Evolutionary conservation across 1,140 invertebrate species (phyloP).

Genomic region (Leptinotarsa defecta): DNA sequence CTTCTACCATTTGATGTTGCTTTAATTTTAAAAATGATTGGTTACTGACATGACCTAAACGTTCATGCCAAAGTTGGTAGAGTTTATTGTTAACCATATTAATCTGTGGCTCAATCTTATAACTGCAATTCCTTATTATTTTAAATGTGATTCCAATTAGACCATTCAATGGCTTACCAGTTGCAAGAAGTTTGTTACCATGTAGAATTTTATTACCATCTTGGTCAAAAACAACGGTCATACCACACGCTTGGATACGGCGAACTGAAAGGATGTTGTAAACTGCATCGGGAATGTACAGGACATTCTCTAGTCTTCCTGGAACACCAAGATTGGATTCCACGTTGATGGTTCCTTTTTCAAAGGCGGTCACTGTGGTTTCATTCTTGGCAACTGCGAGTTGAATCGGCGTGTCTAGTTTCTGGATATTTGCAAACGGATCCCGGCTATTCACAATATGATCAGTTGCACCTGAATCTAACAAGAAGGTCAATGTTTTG

Average conservation of each 20-base stretch:
- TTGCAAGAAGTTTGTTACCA: constrained; percentile 39
- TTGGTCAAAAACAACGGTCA: constrained; percentile 44
- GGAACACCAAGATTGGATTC: constrained; percentile 24
- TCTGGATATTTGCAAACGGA: constrained; percentile 10
- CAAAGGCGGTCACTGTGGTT: constrained; percentile 11
- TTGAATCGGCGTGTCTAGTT: constrained; percentile 23
- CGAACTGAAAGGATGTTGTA: constrained; percentile 50
- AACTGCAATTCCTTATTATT: not conserved
- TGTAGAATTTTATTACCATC: constrained; percentile 44
- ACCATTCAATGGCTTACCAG: constrained; percentile 48
- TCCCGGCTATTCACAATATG: constrained; percentile 28
- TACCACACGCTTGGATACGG: constrained; percentile 47
- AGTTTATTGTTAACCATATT: constrained; percentile 19
- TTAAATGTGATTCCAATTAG: constrained; percentile 36
- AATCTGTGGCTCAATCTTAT: too few relatives aligned
- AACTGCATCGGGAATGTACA: constrained; percentile 29
- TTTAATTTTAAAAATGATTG: constrained; percentile 40
- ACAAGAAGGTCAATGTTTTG: constrained; percentile 19
- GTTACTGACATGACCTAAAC: constrained; percentile 29
- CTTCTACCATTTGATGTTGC: constrained; percentile 37
- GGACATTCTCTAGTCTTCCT: constrained; percentile 25
- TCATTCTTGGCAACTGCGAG: constrained; percentile 30
- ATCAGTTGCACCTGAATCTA: constrained; percentile 34
- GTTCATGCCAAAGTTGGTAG: constrained; percentile 33
- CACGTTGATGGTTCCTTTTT: constrained; percentile 24